Base-by-base conservation (phyloP, 1,140 invertebrate genomes). In the Drosophila subobscura region DNA sequence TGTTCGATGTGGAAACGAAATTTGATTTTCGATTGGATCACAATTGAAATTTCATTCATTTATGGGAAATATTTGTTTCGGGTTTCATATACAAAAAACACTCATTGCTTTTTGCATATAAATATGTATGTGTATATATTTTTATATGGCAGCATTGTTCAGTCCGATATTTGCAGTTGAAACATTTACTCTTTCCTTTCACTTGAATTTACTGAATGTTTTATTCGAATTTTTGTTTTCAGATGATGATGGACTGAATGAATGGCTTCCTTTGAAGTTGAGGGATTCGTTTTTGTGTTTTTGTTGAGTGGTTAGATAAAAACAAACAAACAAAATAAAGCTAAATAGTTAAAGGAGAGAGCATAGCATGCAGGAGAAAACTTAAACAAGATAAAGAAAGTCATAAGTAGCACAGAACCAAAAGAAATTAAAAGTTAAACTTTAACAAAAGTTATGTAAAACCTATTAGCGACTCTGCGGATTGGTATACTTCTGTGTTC, bases 1-100 rank as follows among this genome's bases (percentile, higher is more conserved):
- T 81, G 72, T 86, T 86, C 78, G 83, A 76, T 88, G 83, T 83
- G 77, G 45, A 67, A 77, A 68, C 46, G 72, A 86, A 83, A 86
- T 83, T 86, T 76, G 61, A 86, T 86, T 86, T 86, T 77, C 52
- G 70, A 88, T 75, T 88, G 77, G 86, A 85, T 85, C 81, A 85
- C 81, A 85, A 74, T 85, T 77, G 46, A 81, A 81, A 88, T 55
- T 76, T 88, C 66, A 65, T 78, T 88, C 42, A 49, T 67, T 25
- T 42, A 52, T 64, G 41, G 57, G 56, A 72, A 67, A 42, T 65
- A 54, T 66, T 8, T 22, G 52, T 60, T 20, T 14, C 45, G 16
- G 51, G 42, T 37, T 60, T 60, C 49, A 57, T 53, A 49, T 80
- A 58, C 40, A 73, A 65, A 65, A 23, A 41, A 14, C 5, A 57